A percentile compares a stretch with the other conserved stretches of the same genome.
Conservation (phyloP, 2,113 vertebrate genomes). For the Campylomormyrus tamandua region DNA sequence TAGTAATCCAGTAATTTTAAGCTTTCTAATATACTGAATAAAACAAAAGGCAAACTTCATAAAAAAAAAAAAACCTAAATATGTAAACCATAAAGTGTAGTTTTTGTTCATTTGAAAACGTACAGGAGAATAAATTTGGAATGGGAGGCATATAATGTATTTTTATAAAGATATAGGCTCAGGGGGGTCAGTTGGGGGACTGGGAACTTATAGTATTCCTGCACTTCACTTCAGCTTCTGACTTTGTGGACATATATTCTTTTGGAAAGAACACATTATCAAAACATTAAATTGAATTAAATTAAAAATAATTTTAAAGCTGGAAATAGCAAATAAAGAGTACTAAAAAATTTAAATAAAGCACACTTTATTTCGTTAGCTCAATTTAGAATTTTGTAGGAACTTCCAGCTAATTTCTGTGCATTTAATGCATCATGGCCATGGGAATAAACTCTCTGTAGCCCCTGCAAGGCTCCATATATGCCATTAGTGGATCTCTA, state of each 20-base stretch:
- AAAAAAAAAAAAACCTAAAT: not conserved
- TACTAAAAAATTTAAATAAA: not conserved
- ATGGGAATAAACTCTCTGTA: too few species aligned
- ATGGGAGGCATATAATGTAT: not conserved
- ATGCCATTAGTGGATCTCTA: too few species aligned
- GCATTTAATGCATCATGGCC: not conserved
- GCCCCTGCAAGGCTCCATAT: too few species aligned
- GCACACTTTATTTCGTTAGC: not conserved
- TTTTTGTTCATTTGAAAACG: not conserved
- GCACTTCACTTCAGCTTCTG: too few species aligned
- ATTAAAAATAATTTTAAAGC: not conserved
- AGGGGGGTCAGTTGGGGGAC: too few species aligned
- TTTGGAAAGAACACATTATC: not conserved
- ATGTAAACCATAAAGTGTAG: not conserved
- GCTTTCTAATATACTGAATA: not conserved
- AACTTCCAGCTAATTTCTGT: not conserved
- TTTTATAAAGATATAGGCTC: not conserved
- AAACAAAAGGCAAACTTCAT: not conserved
- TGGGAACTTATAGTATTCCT: too few species aligned
- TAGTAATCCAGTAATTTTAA: not conserved
- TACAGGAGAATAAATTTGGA: not conserved
- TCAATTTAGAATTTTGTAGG: not conserved
- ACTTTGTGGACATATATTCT: not conserved
- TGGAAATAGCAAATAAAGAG: not conserved
- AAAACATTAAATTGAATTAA: not conserved